phyloP scores from a whole-genome alignment of 2,113 vertebrate species.

The Holacanthus passer region DNA sequence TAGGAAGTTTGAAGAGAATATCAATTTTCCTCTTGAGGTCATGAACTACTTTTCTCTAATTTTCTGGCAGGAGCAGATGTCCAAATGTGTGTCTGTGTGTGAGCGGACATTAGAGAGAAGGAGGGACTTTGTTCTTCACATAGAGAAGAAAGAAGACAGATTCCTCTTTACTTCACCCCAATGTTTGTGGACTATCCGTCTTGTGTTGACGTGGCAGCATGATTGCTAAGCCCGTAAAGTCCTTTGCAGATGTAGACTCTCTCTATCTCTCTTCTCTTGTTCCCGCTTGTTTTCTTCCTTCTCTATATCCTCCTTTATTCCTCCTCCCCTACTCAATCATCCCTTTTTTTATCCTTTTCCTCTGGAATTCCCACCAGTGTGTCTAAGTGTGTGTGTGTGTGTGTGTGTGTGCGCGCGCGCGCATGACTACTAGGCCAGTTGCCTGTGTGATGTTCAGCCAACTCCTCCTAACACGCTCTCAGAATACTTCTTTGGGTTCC shows the following conservation, averaged over 20 bases:
- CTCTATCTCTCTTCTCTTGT: constrained; percentile 47
- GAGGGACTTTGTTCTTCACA: constrained; percentile 31
- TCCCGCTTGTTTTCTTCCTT: constrained; percentile 43
- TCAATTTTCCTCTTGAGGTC: constrained; percentile 41
- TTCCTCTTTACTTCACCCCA: constrained; percentile 34
- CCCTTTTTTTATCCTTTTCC: constrained; percentile 32
- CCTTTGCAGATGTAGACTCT: constrained; percentile 71
- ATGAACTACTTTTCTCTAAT: constrained; percentile 52
- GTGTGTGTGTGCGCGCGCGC: constrained; percentile 13
- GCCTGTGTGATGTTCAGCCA: constrained; percentile 78
- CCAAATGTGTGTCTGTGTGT: constrained; percentile 22
- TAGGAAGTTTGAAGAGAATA: constrained; percentile 51
- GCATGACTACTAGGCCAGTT: constrained; percentile 59
- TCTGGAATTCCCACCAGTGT: constrained; percentile 54
- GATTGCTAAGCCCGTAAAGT: constrained; percentile 66
- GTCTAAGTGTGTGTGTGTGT: constrained; percentile 10
- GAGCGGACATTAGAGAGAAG: not conserved
- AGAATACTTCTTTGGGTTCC: constrained; percentile 51
- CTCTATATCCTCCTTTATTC: constrained; percentile 29
- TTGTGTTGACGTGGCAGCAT: constrained; percentile 81
- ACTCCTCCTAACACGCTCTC: constrained; percentile 63
- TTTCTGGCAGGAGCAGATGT: constrained; percentile 28
- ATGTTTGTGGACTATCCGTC: constrained; percentile 44
- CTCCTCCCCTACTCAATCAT: constrained; percentile 28
- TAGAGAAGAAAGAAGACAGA: not conserved